phyloP scores from a whole-genome alignment of 1,140 invertebrate genomes.

The Drosophila saltans region DNA sequence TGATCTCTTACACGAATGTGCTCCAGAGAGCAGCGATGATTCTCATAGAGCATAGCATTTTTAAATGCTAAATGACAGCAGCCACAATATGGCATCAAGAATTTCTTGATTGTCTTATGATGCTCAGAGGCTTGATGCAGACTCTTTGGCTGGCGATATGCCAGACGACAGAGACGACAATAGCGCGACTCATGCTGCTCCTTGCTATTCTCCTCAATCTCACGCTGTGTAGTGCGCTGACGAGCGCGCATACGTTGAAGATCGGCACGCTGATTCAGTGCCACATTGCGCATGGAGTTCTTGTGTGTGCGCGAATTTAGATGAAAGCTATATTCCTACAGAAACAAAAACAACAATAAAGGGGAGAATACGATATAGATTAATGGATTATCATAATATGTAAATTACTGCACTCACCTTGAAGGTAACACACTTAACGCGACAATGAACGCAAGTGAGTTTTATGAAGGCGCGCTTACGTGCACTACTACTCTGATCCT shows the following conservation, averaged over 20 bases:
- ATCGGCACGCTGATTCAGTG: constrained; percentile 88
- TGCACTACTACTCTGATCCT: constrained; percentile 46
- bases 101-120: constrained; percentile 91
- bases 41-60: constrained; percentile 92
- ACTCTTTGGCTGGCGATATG: constrained; percentile 90
- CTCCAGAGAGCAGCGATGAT: constrained; percentile 90
- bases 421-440: constrained; percentile 88
- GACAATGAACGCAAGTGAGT: constrained; percentile 89
- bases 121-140: constrained; percentile 90
- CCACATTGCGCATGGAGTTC: constrained; percentile 88
- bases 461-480: constrained; percentile 86
- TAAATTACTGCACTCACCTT: constrained; percentile 83
- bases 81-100: constrained; percentile 91
- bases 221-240: constrained; percentile 89
- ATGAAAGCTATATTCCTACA: constrained; percentile 88
- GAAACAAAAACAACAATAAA: neutral
- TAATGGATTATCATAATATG: neutral
- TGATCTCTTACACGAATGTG: constrained; percentile 88
- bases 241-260: constrained; percentile 89
- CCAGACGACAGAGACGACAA: constrained; percentile 91
- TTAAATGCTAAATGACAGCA: constrained; percentile 87
- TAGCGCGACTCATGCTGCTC: constrained; percentile 87
- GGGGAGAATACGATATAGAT: neutral
- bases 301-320: constrained; percentile 88
- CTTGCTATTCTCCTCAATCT: constrained; percentile 87